Evolutionary conservation across 2,888 invertebrate genomes (phyloP).

Genomic region (Clivina fossor): DNA sequence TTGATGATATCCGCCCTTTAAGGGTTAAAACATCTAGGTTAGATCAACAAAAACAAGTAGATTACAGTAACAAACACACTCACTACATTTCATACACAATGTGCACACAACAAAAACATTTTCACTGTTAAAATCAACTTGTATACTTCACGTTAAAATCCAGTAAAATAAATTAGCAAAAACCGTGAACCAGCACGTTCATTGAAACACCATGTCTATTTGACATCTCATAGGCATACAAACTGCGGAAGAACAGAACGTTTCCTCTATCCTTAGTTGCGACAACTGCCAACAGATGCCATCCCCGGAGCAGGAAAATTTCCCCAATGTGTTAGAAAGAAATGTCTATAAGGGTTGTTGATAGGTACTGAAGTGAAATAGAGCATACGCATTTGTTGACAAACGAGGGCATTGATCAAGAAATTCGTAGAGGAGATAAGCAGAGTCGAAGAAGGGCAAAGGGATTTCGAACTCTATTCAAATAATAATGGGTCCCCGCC

Average conservation of each 20-base stretch:
- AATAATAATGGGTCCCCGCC: constrained; percentile 21
- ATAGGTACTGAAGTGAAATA: constrained; percentile 6
- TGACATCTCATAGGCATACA: background rate
- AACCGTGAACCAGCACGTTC: background rate
- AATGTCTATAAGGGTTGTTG: too few species aligned
- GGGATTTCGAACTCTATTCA: constrained; percentile 20
- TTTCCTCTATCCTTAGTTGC: too few species aligned
- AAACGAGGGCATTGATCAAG: constrained; percentile 29
- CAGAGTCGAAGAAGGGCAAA: background rate
- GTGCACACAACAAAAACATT: constrained; percentile 7
- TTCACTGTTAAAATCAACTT: constrained; percentile 9
- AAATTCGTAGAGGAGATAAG: constrained; percentile 17
- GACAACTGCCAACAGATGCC: too few species aligned
- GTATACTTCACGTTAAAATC: constrained; percentile 11
- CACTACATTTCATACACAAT: background rate
- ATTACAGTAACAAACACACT: constrained; percentile 7
- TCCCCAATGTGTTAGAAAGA: constrained; percentile 1
- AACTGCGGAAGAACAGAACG: background rate
- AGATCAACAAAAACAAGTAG: too few species aligned
- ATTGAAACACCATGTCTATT: too few species aligned
- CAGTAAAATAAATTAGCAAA: constrained; percentile 27
- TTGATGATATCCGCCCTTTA: too few species aligned
- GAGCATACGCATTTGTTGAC: constrained; percentile 21
- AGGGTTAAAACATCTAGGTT: too few species aligned
- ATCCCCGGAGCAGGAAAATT: too few species aligned